These are phyloP conservation scores for Acronicta psi DNA, from an alignment of 2,888 invertebrate species.

Conservation along the genomic window DNA sequence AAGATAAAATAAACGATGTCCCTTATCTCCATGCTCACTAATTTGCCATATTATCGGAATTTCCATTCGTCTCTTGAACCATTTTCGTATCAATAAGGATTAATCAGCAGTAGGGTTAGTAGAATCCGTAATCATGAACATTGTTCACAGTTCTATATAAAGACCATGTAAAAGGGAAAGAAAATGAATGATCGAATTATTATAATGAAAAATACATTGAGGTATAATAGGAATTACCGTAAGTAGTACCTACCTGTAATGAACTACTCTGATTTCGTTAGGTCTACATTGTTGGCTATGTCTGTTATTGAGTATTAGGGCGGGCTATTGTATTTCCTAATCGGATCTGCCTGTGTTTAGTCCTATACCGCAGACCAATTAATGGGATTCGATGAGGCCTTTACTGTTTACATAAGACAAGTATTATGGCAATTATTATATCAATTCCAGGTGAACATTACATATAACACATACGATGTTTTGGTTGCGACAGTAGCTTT, in stretches of 20 bases:
- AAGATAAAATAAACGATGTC: slow-evolving; percentile 30
- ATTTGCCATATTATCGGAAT: slow-evolving; percentile 48
- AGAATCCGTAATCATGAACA: slow-evolving; percentile 62
- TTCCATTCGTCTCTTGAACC: slow-evolving; percentile 44
- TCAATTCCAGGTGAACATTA: too few relatives aligned
- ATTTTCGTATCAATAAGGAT: slow-evolving; percentile 69
- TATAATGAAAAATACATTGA: slow-evolving; percentile 40
- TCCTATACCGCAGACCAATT: slow-evolving; percentile 50
- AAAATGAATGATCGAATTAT: slow-evolving; percentile 45
- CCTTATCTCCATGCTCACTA: slow-evolving; percentile 39
- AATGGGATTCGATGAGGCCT: slow-evolving; percentile 41
- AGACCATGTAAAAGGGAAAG: slow-evolving; percentile 32
- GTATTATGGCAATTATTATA: slow-evolving; percentile 1
- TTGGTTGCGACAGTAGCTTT: too few relatives aligned
- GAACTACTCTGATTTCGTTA: slow-evolving; percentile 37
- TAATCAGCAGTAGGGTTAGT: slow-evolving; percentile 61
- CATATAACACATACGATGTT: too few relatives aligned
- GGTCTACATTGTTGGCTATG: slow-evolving; percentile 35
- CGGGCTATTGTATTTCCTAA: slow-evolving; percentile 53
- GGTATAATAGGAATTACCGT: slow-evolving; percentile 14
- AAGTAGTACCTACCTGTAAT: slow-evolving; percentile 38
- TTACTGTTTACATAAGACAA: slow-evolving; percentile 43
- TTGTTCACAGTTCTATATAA: slow-evolving; percentile 57
- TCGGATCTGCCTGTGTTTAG: slow-evolving; percentile 36
- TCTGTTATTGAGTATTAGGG: slow-evolving; percentile 15